These are phyloP conservation scores for Rousettus leschenaultii DNA, from an alignment of 2,113 vertebrate genomes.

Conservation along the genomic window DNA sequence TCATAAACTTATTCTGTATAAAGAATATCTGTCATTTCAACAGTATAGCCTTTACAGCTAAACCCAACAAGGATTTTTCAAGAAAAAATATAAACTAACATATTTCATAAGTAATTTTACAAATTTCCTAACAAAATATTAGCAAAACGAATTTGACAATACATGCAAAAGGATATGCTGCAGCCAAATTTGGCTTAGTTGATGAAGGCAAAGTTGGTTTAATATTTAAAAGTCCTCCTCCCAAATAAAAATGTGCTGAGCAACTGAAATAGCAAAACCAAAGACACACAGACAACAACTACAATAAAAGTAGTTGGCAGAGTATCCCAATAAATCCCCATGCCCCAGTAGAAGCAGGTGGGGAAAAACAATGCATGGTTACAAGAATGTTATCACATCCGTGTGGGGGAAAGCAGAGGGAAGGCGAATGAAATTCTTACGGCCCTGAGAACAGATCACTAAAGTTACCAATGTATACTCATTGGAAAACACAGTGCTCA, in stretches of 20 bases:
- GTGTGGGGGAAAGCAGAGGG: background rate
- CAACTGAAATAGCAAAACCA: background rate
- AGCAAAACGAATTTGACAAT: background rate
- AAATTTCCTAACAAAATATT: background rate
- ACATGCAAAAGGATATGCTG: background rate
- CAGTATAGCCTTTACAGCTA: background rate
- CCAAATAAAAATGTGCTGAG: background rate
- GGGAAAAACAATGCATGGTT: background rate
- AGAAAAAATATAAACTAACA: background rate
- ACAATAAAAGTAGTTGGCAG: background rate
- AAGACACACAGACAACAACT: background rate
- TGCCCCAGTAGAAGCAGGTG: background rate
- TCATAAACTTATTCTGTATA: background rate
- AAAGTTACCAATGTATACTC: background rate
- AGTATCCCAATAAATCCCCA: background rate
- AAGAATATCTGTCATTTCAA: background rate
- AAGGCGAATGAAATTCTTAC: background rate
- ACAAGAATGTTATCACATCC: background rate
- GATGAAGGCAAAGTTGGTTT: background rate
- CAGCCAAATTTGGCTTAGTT: background rate
- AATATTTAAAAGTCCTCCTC: background rate
- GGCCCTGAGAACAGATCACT: background rate
- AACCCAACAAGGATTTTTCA: background rate
- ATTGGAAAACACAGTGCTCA: background rate
- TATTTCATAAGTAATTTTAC: background rate